phyloP scores from a whole-genome alignment of 1,140 invertebrate genomes.

The Phymorhynchus buccinoides region DNA sequence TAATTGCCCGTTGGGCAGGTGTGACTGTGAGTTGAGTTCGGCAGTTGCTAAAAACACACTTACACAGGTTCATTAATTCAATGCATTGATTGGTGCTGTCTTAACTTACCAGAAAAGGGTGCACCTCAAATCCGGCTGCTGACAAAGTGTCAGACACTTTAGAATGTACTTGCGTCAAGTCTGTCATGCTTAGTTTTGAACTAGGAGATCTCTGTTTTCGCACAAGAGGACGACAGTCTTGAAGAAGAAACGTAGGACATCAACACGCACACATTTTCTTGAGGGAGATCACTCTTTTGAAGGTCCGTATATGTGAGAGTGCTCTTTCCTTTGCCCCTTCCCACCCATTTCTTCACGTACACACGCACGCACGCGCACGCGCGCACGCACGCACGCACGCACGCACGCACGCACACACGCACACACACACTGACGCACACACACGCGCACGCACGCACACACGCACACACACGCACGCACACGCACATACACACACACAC shows the following conservation, averaged over 20 bases:
- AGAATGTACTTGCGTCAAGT: neutral
- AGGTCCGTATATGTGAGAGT: neutral
- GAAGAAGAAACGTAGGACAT: neutral
- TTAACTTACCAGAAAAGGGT: slow-evolving; percentile 34
- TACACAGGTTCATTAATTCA: too few species aligned
- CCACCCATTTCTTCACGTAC: neutral
- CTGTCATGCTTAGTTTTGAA: slow-evolving; percentile 7
- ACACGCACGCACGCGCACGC: slow-evolving; percentile 1
- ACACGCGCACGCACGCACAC: too few species aligned
- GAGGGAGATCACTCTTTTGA: neutral
- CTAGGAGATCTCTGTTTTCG: neutral
- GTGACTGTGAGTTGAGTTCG: too few species aligned
- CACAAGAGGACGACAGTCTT: neutral
- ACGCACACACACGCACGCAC: too few species aligned
- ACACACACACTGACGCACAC: too few species aligned
- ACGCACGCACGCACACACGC: too few species aligned
- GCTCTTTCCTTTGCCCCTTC: neutral
- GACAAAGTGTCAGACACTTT: slow-evolving; percentile 34
- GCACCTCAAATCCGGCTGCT: slow-evolving; percentile 34
- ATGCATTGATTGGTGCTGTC: too few species aligned
- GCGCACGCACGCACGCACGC: neutral
- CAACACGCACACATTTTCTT: neutral
- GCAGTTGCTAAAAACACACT: too few species aligned
- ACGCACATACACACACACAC: too few species aligned
- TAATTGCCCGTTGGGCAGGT: too few species aligned